Evolutionary conservation across 2,888 invertebrate species (phyloP).

Genomic region (Athripsodes cinereus): DNA sequence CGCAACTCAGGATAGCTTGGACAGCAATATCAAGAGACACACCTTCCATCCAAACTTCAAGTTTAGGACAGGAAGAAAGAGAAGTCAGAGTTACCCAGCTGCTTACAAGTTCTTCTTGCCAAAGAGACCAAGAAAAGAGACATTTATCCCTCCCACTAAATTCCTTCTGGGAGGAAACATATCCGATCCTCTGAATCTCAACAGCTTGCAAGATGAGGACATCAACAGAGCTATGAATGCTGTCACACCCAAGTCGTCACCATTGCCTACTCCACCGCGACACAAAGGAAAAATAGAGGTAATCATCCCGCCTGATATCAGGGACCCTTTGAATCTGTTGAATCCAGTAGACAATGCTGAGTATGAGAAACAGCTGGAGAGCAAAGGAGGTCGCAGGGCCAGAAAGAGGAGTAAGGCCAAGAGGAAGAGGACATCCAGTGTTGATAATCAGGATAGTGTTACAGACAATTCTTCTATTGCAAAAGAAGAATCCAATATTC

Average conservation of each 20-base stretch:
- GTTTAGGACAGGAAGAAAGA: conserved; percentile 54
- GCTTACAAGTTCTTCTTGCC: conserved; percentile 69
- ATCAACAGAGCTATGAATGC: conserved; percentile 75
- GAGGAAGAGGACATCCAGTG: conserved; percentile 39
- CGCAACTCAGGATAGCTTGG: conserved; percentile 39
- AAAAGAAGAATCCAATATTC: conserved; percentile 36
- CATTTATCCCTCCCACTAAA: conserved; percentile 83
- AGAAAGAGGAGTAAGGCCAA: conserved; percentile 34
- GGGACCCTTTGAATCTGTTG: conserved; percentile 85
- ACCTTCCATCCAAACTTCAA: conserved; percentile 43
- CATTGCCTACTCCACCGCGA: conserved; percentile 76
- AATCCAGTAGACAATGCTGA: conserved; percentile 75
- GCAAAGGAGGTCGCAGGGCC: conserved; percentile 38
- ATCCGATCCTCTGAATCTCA: conserved; percentile 89
- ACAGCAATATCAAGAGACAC: conserved; percentile 41
- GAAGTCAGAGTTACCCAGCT: conserved; percentile 61
- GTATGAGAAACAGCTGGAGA: conserved; percentile 67
- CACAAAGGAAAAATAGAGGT: conserved; percentile 80
- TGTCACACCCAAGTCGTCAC: conserved; percentile 90
- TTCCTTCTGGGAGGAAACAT: conserved; percentile 93
- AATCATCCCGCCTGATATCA: conserved; percentile 86
- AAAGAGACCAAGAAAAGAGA: conserved; percentile 67
- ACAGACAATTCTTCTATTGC: conserved; percentile 32
- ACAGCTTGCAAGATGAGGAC: conserved; percentile 80
- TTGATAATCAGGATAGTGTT: conserved; percentile 1